phyloP scores from a whole-genome alignment of 2,113 vertebrate genomes.

The Propithecus coquereli region DNA sequence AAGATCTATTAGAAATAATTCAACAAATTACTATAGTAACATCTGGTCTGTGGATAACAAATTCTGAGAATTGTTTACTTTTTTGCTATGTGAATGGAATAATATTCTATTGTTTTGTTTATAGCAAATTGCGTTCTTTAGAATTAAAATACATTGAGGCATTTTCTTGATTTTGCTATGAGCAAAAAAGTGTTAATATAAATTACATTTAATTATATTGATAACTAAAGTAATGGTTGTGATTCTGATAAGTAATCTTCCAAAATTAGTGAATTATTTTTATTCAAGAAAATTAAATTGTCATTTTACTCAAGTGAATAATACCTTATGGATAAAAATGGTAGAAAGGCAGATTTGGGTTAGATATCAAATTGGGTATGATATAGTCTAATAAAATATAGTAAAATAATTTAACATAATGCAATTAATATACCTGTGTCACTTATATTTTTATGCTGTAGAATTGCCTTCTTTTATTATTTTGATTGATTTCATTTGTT shows the following conservation, averaged over 20 bases:
- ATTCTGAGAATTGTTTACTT: background rate
- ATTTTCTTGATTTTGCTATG: background rate
- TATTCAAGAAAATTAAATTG: background rate
- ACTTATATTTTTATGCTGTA: background rate
- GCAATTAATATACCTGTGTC: background rate
- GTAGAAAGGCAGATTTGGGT: background rate
- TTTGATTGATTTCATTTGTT: background rate
- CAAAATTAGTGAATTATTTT: slow-evolving; percentile 6
- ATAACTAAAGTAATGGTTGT: background rate
- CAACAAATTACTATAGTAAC: background rate
- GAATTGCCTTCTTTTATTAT: background rate
- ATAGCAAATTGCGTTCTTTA: background rate
- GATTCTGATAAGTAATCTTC: background rate
- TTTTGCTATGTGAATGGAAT: background rate
- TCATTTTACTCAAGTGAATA: background rate
- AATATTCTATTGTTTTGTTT: background rate
- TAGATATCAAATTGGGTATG: background rate
- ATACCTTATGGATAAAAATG: background rate
- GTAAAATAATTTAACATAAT: background rate
- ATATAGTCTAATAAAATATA: background rate
- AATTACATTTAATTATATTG: background rate
- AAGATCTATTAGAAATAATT: background rate
- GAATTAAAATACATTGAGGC: background rate
- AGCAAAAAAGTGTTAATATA: background rate
- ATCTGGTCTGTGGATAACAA: background rate